phyloP scores from a whole-genome alignment of 2,888 invertebrate species.

The Gasteruption jaculator region DNA sequence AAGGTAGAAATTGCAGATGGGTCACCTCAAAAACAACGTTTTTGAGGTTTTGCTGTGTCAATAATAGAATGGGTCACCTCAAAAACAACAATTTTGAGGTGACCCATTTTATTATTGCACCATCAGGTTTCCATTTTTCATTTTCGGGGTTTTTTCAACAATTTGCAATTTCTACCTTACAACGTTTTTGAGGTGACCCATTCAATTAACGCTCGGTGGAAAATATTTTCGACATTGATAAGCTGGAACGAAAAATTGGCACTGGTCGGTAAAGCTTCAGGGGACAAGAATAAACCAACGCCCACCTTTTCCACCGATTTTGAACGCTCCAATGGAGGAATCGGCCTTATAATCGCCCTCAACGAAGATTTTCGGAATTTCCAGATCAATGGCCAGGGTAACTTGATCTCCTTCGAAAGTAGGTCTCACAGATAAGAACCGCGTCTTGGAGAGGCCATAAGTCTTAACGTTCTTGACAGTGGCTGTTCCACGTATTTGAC shows the following conservation, averaged over 20 bases:
- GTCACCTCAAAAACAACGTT: no score
- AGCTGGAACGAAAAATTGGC: neutral
- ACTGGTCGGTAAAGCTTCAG: neutral
- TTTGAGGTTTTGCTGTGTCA: no score
- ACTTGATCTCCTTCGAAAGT: slow-evolving; percentile 57
- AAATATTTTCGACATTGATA: no score
- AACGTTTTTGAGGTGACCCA: no score
- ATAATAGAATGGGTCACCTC: no score
- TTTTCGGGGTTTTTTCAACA: no score
- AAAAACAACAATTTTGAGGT: no score
- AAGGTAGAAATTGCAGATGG: no score
- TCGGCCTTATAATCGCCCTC: slow-evolving; percentile 62
- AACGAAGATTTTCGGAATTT: slow-evolving; percentile 55
- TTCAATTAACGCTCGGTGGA: no score
- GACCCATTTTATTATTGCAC: no score
- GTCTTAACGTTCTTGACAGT: slow-evolving; percentile 55
- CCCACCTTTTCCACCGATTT: slow-evolving; percentile 63
- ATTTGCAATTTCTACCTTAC: no score
- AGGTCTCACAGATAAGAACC: slow-evolving; percentile 58
- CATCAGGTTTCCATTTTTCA: neutral
- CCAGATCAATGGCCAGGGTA: slow-evolving; percentile 58
- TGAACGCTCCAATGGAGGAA: slow-evolving; percentile 60
- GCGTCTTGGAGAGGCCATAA: slow-evolving; percentile 56
- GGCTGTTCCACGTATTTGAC: slow-evolving; percentile 53
- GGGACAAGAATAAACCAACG: neutral